Evolutionary conservation across 2,888 invertebrate genomes (phyloP), one percentile per base, ranked within the genome.

Genomic region (Chymomyza procnemis): DNA sequence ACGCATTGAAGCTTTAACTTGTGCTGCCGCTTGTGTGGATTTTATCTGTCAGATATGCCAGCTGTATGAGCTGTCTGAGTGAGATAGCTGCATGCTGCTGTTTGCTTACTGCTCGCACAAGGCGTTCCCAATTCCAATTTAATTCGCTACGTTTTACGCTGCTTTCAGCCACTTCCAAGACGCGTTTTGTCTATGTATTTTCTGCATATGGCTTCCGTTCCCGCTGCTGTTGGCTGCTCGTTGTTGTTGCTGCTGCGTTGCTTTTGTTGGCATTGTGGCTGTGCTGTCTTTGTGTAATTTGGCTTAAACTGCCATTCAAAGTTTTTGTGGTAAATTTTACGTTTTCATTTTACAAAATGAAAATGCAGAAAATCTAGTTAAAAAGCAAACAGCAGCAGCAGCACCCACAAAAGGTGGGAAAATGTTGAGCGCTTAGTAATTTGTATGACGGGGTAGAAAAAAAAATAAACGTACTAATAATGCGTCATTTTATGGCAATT

Each of bases 151-250:
- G 70, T 72, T 79, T 67, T 59, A 64, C 71, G 71, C 66, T 72
- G 62, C n/a, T 54, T 55, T 56, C 61, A 48, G 55, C 54, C 75
- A 21, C 34, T 64, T 26, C 26, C 8, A 26, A 26, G 26, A 26
- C 8, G 67, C 64, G 16, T 62, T 58, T 58, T 56, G 16, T 50
- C 48, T 55, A 61, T 65, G 52, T 64, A 63, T 78, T 80, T 41
- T 76, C 80, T 88, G 87, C 88, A 86, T 87, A 86, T 86, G 86
- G 86, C 88, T 86, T 86, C 86, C 88, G 88, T 64, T 64, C 18
- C 80, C 83, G 70, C 59, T 30, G 65, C 68, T 62, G 61, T 58
- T 63, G 52, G 48, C 19, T 64, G 68, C 21, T 65, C 9, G 34
- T 19, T 60, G 57, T 16, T 61, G 60, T 57, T 34, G 69, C 68